phyloP scores from a whole-genome alignment of 2,113 vertebrate genomes.

The Dasyurus viverrinus region DNA sequence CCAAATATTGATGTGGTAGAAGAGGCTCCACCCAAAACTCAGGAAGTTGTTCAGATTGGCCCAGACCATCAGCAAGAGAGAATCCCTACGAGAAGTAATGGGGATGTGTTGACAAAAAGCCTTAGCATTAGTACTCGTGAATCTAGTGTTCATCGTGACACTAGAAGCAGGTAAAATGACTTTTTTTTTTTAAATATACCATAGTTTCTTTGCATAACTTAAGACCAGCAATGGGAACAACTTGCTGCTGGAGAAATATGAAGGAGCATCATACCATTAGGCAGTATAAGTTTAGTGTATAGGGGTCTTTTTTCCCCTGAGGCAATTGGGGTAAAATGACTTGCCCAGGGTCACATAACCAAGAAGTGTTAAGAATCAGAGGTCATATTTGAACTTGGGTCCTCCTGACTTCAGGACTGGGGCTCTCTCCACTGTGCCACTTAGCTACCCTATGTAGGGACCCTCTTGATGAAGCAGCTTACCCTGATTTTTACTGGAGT shows the following conservation, averaged over 20 bases:
- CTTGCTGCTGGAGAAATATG: background rate
- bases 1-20: too few relatives aligned
- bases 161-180: background rate
- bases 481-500: background rate
- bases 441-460: too few relatives aligned
- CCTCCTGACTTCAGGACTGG: too few relatives aligned
- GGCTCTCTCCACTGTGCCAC: too few relatives aligned
- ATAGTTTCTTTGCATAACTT: background rate
- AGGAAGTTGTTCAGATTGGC: too few relatives aligned
- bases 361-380: too few relatives aligned
- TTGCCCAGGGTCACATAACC: too few relatives aligned
- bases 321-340: too few relatives aligned
- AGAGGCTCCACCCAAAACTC: too few relatives aligned
- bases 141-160: background rate
- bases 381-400: too few relatives aligned
- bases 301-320: background rate
- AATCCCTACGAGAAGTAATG: background rate
- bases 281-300: background rate
- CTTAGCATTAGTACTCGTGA: too few relatives aligned
- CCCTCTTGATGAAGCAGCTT: background rate
- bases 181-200: background rate
- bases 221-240: background rate
- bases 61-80: background rate
- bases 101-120: fast-evolving
- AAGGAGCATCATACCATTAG: background rate